Evolutionary conservation across 2,888 invertebrate species (phyloP).

Genomic region (Scaptomyza parva): DNA sequence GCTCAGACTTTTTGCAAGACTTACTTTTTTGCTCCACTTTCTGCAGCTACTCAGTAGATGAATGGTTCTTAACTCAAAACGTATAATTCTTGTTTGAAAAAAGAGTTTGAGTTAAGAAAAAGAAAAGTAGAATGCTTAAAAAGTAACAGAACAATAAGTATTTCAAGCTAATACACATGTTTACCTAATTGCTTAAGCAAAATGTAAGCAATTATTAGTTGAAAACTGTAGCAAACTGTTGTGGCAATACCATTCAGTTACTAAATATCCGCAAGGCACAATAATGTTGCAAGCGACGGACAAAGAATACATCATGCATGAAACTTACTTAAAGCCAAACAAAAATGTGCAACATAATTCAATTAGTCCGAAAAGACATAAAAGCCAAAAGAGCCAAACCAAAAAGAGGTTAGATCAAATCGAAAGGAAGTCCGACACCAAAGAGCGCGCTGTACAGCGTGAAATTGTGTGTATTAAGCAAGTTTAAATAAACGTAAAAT

Average conservation of each 20-base stretch:
- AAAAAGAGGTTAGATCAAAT: slow-evolving; percentile 27
- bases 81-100: not conserved
- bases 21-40: slow-evolving; percentile 29
- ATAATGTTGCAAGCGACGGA: slow-evolving; percentile 35
- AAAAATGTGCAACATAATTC: slow-evolving; percentile 76
- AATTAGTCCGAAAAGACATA: slow-evolving; percentile 56
- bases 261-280: slow-evolving; percentile 64
- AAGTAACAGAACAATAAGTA: too few relatives aligned
- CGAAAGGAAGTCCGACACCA: slow-evolving; percentile 50
- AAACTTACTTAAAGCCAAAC: slow-evolving; percentile 37
- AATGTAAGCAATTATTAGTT: slow-evolving; percentile 3
- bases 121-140: not conserved
- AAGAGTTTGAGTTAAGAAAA: not conserved
- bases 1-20: slow-evolving; percentile 18
- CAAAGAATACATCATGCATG: slow-evolving; percentile 62
- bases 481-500: slow-evolving; percentile 26
- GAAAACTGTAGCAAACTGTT: slow-evolving; percentile 24
- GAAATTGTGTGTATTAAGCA: slow-evolving; percentile 36
- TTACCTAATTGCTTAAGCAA: slow-evolving; percentile 8
- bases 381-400: slow-evolving; percentile 20
- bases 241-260: slow-evolving; percentile 57
- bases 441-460: slow-evolving; percentile 45
- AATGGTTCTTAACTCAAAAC: slow-evolving; percentile 16
- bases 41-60: slow-evolving; percentile 26
- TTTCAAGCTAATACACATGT: not conserved